These are phyloP conservation scores for Poeciliopsis retropinna DNA, from an alignment of 2,113 vertebrate genomes.

Conservation along the genomic window DNA sequence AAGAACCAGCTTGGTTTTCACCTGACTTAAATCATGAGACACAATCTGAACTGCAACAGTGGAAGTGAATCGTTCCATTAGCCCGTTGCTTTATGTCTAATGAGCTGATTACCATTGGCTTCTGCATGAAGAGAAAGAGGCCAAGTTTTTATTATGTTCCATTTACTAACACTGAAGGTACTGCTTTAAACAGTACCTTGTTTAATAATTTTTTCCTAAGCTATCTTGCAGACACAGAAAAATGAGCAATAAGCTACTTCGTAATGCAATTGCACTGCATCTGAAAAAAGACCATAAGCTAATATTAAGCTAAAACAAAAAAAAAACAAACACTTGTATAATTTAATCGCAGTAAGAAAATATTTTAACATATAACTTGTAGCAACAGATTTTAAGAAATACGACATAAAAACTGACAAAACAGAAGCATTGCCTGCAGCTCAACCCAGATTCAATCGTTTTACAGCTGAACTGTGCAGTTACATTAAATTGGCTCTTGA, in stretches of 20 bases:
- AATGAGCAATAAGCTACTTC: slow-evolving; percentile 11
- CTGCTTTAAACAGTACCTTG: slow-evolving; percentile 9
- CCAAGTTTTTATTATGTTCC: slow-evolving; percentile 9
- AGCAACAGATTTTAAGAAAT: background rate
- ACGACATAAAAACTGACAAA: background rate
- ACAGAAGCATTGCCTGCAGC: background rate
- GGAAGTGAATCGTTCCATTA: slow-evolving; percentile 37
- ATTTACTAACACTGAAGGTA: slow-evolving; percentile 40
- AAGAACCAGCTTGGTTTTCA: background rate
- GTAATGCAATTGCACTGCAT: background rate
- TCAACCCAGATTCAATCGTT: slow-evolving; percentile 8
- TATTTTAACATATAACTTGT: background rate
- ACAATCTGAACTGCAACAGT: slow-evolving; percentile 52
- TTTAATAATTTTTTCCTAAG: slow-evolving; percentile 1
- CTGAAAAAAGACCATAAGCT: slow-evolving; percentile 9
- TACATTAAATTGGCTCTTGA: slow-evolving; percentile 50
- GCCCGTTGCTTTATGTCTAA: slow-evolving; percentile 22
- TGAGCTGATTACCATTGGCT: slow-evolving; percentile 22
- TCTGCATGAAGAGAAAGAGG: slow-evolving; percentile 5
- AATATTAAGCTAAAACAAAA: background rate
- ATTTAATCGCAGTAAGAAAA: background rate
- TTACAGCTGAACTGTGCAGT: slow-evolving; percentile 7
- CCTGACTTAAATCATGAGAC: slow-evolving; percentile 7
- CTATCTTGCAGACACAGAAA: slow-evolving; percentile 9
- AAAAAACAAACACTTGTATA: background rate